These are phyloP conservation scores for Hipposideros larvatus DNA, from an alignment of 2,797 vertebrate species.

Conservation along the genomic window DNA sequence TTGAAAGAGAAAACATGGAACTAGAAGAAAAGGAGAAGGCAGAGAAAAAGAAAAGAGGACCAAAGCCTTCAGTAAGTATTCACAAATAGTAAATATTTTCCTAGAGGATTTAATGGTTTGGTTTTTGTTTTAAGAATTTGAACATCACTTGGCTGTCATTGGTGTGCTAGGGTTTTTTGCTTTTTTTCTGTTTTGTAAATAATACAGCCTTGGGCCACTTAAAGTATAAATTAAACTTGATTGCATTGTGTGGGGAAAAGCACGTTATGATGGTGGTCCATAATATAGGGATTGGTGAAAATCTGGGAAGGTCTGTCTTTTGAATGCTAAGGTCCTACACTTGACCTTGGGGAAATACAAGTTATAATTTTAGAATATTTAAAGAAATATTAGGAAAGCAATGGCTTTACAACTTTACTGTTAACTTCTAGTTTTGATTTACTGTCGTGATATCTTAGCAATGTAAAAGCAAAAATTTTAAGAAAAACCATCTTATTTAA, in stretches of 20 bases:
- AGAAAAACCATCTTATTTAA: not conserved
- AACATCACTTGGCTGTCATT: not conserved
- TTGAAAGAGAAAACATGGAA: constrained; percentile 99
- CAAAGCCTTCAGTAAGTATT: constrained; percentile 90
- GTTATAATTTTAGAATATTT: not conserved
- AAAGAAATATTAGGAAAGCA: not conserved
- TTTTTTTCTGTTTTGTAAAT: not conserved
- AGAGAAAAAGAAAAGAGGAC: constrained; percentile 99
- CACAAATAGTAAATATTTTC: not conserved
- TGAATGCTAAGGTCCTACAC: not conserved
- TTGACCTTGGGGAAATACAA: not conserved
- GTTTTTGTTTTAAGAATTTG: constrained; percentile 22
- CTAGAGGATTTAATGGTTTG: not conserved
- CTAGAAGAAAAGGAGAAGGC: constrained; percentile 99
- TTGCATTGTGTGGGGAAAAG: not conserved
- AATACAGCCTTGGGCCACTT: not conserved
- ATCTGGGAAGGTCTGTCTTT: not conserved
- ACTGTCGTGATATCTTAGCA: not conserved
- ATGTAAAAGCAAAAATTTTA: not conserved
- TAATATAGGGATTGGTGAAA: not conserved
- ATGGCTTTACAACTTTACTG: not conserved
- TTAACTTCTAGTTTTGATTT: not conserved
- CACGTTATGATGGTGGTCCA: not conserved
- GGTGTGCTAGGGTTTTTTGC: not conserved
- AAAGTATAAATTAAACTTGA: constrained; percentile 13